A percentile compares a stretch with the other conserved stretches of the same genome.
phyloP scores from a whole-genome alignment of 2,797 vertebrate genomes.

The Pseudochirops corinnae region DNA sequence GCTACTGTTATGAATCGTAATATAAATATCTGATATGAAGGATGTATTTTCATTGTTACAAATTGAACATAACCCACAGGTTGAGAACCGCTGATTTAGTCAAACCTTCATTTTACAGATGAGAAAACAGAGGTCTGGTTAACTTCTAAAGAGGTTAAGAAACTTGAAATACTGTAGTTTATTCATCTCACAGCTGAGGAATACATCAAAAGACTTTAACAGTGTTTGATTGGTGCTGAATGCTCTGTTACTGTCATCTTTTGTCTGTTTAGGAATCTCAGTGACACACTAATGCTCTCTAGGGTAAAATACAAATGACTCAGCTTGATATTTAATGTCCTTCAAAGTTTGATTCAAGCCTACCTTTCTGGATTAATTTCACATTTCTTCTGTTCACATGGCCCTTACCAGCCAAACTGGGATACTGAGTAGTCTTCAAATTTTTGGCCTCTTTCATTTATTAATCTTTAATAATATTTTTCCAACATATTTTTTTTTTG shows the following conservation, averaged over 20 bases:
- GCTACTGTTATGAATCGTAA: no score
- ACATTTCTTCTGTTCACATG: neutral
- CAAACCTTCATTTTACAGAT: neutral
- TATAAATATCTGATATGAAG: no score
- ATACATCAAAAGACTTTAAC: neutral
- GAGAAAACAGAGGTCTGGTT: neutral
- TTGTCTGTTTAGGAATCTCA: neutral
- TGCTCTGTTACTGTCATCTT: neutral
- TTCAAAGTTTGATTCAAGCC: neutral
- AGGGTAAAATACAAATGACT: neutral
- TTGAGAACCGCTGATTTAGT: no score
- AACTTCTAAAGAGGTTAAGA: neutral
- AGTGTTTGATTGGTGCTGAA: neutral
- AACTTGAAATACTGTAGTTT: neutral
- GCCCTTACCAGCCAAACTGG: neutral
- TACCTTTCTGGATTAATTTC: neutral
- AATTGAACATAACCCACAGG: no score
- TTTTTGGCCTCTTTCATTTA: neutral
- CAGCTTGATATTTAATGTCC: neutral
- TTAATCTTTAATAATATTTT: neutral
- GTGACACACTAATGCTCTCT: neutral
- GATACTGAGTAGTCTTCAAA: neutral
- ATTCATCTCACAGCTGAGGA: neutral
- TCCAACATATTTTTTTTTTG: neutral
- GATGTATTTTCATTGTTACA: no score